Evolutionary conservation across 2,113 vertebrate genomes (phyloP).

Genomic region (Crotophaga sulcirostris): DNA sequence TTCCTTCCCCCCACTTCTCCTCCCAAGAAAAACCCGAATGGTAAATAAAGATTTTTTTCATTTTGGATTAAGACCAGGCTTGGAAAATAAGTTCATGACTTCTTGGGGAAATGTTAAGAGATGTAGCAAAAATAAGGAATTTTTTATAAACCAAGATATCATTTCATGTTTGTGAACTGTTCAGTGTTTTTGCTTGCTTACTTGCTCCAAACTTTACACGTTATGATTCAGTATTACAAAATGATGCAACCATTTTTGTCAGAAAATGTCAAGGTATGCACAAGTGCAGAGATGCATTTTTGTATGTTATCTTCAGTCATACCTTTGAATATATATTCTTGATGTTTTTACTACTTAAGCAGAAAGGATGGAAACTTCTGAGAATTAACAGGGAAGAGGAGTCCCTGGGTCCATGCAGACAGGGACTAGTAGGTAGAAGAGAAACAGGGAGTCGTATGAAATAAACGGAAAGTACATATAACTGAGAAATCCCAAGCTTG

Average conservation of each 20-base stretch:
- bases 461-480: background rate
- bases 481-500: background rate
- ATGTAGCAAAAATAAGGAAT: background rate
- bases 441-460: background rate
- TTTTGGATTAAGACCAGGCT: background rate
- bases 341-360: background rate
- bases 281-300: background rate
- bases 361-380: background rate
- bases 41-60: background rate
- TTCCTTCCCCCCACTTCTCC: background rate
- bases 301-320: background rate
- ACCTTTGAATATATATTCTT: background rate
- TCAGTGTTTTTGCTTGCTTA: background rate
- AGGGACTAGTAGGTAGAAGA: background rate
- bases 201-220: rapidly evolving
- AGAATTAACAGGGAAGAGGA: background rate
- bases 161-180: background rate
- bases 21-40: background rate
- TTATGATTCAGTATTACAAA: background rate
- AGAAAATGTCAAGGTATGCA: background rate
- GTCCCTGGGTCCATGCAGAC: rapidly evolving
- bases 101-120: background rate
- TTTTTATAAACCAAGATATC: background rate
- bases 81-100: background rate
- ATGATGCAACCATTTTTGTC: background rate